Evolutionary conservation across 2,113 vertebrate species (phyloP).

Genomic region (Illadopsis cleaveri): DNA sequence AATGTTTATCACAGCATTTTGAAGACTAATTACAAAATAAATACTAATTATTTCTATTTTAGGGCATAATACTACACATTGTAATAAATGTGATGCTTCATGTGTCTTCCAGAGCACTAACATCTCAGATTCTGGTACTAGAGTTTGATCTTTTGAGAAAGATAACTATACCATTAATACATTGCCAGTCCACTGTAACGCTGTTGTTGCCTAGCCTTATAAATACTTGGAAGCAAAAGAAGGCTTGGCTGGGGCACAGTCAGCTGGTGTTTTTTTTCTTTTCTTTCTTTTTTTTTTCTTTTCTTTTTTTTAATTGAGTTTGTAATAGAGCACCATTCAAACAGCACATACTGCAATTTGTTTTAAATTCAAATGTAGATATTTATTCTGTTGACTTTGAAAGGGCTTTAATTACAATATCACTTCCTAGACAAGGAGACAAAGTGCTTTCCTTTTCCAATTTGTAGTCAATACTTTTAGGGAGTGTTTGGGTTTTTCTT

Average conservation of each 20-base stretch:
- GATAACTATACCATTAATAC: background rate
- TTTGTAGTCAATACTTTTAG: background rate
- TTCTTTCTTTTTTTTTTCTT: too few species aligned
- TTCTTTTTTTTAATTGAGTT: background rate
- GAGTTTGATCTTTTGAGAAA: background rate
- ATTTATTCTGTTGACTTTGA: background rate
- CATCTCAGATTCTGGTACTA: background rate
- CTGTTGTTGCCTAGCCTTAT: slow-evolving; percentile 11
- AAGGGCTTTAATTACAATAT: background rate
- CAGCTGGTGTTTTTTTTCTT: background rate
- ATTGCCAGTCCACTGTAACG: background rate
- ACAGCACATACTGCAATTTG: slow-evolving; percentile 33
- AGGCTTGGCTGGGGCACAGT: slow-evolving; percentile 14
- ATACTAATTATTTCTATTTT: background rate
- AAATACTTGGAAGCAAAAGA: background rate
- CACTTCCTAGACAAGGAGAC: background rate
- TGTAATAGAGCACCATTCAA: slow-evolving; percentile 22
- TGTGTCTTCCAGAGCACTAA: background rate
- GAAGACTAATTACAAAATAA: background rate
- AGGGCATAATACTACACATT: background rate
- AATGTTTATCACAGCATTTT: background rate
- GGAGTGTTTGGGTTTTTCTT: background rate
- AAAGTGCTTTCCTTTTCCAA: background rate
- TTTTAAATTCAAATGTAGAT: background rate
- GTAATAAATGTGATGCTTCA: background rate